Evolutionary conservation across 2,888 invertebrate species (phyloP).

Genomic region (Sycophila texana): DNA sequence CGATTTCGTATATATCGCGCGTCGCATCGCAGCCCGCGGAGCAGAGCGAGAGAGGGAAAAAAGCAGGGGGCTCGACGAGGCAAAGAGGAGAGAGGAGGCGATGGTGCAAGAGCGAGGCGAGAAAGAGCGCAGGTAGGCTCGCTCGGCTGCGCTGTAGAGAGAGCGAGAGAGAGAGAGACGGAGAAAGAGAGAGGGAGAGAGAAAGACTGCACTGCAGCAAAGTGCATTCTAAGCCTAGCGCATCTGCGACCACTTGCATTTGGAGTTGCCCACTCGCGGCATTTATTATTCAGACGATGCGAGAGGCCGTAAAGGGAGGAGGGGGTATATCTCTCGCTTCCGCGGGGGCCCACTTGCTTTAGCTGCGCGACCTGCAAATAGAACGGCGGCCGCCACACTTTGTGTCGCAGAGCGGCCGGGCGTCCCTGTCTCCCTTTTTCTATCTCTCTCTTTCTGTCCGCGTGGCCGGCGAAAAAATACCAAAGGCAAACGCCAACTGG

Average conservation of each 20-base stretch:
- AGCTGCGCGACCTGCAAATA: constrained; percentile 49
- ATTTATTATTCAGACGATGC: constrained; percentile 61
- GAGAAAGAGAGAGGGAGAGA: constrained; percentile 27
- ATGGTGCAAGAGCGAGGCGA: neutral
- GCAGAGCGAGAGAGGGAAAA: neutral
- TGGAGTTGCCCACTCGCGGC: constrained; percentile 55
- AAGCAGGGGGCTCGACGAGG: neutral
- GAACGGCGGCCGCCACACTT: constrained; percentile 50
- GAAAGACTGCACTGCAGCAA: constrained; percentile 65
- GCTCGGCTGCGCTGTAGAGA: constrained; percentile 35
- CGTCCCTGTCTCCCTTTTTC: too few species aligned
- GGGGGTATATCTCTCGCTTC: constrained; percentile 44
- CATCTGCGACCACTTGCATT: constrained; percentile 63
- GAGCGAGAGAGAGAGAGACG: constrained; percentile 41
- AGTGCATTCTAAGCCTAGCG: constrained; percentile 67
- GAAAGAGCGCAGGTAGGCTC: constrained; percentile 45
- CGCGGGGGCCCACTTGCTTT: constrained; percentile 48
- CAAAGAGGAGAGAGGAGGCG: neutral
- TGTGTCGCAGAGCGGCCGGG: constrained; percentile 52
- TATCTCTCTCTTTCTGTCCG: neutral
- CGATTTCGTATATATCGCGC: constrained; percentile 15
- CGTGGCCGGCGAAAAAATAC: constrained; percentile 33
- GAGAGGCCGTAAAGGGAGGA: constrained; percentile 38
- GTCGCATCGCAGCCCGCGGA: neutral
- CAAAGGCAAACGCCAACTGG: constrained; percentile 23